These are phyloP conservation scores for Charadrius vociferus DNA, from an alignment of 2,113 vertebrate species.

Conservation along the genomic window DNA sequence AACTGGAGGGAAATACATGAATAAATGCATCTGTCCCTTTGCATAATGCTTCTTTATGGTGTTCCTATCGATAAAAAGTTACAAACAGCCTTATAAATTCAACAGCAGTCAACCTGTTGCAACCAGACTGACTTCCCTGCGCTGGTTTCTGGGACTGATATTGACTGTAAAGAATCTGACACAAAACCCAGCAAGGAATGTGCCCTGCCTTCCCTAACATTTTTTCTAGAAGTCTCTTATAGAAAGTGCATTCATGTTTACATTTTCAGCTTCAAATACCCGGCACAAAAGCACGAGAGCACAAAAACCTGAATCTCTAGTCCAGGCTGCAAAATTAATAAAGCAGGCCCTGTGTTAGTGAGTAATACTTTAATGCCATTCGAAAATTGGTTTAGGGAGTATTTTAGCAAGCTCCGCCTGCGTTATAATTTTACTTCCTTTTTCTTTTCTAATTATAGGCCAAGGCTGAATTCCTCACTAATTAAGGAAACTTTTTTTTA, in stretches of 20 bases:
- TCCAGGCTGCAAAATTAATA: constrained; percentile 46
- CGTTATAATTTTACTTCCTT: constrained; percentile 9
- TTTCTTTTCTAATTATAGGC: constrained; percentile 32
- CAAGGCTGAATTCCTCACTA: constrained; percentile 7
- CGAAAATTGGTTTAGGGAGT: background rate
- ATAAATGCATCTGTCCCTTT: background rate
- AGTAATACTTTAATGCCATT: background rate
- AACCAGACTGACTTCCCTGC: background rate
- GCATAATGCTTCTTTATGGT: background rate
- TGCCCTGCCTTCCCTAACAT: constrained; percentile 30
- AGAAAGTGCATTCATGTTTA: constrained; percentile 45
- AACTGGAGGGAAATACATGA: background rate
- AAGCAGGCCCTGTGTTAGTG: background rate
- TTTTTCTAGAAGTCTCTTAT: background rate
- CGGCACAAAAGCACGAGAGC: constrained; percentile 42
- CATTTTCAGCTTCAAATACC: constrained; percentile 57
- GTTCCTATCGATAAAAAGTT: background rate
- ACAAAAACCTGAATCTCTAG: constrained; percentile 44
- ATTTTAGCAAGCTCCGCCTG: constrained; percentile 9
- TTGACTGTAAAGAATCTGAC: constrained; percentile 7
- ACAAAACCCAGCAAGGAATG: constrained; percentile 22
- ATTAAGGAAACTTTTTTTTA: background rate
- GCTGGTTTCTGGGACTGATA: background rate
- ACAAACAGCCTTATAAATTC: constrained; percentile 30
- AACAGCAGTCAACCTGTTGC: constrained; percentile 31